Percentiles rank a stretch among this genome's conserved stretches.
These are phyloP conservation scores for Microplitis demolitor DNA, from an alignment of 1,140 invertebrate species.

Conservation along the genomic window DNA sequence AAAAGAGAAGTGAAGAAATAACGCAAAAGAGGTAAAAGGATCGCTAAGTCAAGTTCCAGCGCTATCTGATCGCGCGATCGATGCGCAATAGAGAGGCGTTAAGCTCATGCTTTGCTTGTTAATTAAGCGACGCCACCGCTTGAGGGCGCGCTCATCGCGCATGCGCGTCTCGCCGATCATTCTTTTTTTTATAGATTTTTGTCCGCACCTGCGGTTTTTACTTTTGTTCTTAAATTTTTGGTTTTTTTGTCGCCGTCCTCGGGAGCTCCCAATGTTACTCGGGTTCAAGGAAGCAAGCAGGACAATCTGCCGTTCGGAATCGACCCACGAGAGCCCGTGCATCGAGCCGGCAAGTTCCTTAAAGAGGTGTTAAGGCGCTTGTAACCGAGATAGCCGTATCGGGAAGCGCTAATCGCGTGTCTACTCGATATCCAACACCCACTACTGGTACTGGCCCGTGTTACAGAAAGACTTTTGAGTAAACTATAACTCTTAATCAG, in stretches of 20 bases:
- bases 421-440: slow-evolving; percentile 40
- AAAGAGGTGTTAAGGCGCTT: slow-evolving; percentile 34
- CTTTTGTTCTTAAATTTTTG: background rate
- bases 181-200: slow-evolving; percentile 1
- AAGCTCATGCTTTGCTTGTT: slow-evolving; percentile 47
- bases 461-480: background rate
- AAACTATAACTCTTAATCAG: background rate
- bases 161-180: background rate
- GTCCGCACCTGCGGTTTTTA: slow-evolving; percentile 1
- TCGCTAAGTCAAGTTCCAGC: slow-evolving; percentile 26
- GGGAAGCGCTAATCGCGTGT: slow-evolving; percentile 40
- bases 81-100: slow-evolving; percentile 32
- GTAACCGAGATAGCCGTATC: slow-evolving; percentile 43
- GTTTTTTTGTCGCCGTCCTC: background rate
- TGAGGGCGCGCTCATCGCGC: slow-evolving; percentile 33
- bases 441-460: slow-evolving; percentile 32
- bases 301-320: slow-evolving; percentile 42
- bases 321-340: slow-evolving; percentile 20
- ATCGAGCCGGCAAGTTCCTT: slow-evolving; percentile 19
- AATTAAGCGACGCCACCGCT: slow-evolving; percentile 49
- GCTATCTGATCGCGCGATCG: slow-evolving; percentile 52
- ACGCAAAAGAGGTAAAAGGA: slow-evolving; percentile 4
- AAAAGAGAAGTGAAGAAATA: background rate
- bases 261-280: background rate
- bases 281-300: slow-evolving; percentile 13